These are phyloP conservation scores for Ferdinandea cuprea DNA, from an alignment of 2,888 invertebrate species.

Conservation along the genomic window DNA sequence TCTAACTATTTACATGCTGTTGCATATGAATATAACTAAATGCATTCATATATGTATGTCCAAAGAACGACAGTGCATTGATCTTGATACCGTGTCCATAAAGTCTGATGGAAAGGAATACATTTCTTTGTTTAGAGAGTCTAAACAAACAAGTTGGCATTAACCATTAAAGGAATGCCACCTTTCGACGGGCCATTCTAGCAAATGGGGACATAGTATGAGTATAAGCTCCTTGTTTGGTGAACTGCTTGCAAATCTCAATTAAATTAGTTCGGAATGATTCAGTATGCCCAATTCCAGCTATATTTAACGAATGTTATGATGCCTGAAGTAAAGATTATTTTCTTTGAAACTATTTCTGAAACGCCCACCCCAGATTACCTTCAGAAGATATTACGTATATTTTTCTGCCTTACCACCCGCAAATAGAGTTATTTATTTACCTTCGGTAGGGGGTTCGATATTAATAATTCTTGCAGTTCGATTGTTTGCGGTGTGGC, in stretches of 20 bases:
- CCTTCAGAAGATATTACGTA: constrained; percentile 54
- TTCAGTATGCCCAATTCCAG: background rate
- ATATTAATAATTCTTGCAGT: constrained; percentile 60
- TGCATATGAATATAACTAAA: too few relatives aligned
- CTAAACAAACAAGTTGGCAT: constrained; percentile 43
- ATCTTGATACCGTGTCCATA: constrained; percentile 42
- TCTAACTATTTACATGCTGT: constrained; percentile 2
- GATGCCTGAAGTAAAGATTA: constrained; percentile 1
- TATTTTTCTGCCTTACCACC: constrained; percentile 31
- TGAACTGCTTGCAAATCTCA: constrained; percentile 5
- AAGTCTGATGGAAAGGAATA: constrained; percentile 3
- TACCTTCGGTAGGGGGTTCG: constrained; percentile 52
- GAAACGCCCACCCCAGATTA: constrained; percentile 52
- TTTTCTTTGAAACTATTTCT: constrained; percentile 9
- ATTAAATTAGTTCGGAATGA: background rate
- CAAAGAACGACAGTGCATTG: constrained; percentile 4
- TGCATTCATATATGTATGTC: constrained; percentile 10
- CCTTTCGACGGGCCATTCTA: constrained; percentile 16
- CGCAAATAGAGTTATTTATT: constrained; percentile 61
- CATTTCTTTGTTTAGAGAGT: background rate
- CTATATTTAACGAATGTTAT: constrained; percentile 15
- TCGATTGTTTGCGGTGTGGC: constrained; percentile 12
- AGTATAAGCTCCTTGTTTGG: constrained; percentile 39
- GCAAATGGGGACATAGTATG: constrained; percentile 8
- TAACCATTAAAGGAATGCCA: constrained; percentile 54